These are phyloP conservation scores for Xiphophorus birchmanni DNA, from an alignment of 2,797 vertebrate genomes.

Conservation along the genomic window DNA sequence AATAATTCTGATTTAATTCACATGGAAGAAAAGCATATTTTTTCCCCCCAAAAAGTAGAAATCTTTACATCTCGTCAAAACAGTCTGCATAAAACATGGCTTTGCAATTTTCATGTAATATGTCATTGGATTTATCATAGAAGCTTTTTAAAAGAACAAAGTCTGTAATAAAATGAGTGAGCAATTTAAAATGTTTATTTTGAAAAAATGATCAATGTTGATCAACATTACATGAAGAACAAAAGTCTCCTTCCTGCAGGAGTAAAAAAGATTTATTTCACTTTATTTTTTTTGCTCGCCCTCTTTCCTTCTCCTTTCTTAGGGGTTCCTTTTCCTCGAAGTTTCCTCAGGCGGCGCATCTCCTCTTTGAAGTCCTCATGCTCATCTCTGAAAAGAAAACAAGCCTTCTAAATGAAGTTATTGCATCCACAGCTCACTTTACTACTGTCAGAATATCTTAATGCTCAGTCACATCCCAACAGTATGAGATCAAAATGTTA, in stretches of 20 bases:
- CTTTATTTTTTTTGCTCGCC: constrained; percentile 87
- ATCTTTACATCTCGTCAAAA: not conserved
- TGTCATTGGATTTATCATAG: not conserved
- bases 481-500: not conserved
- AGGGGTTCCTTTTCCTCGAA: constrained; percentile 91
- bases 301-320: constrained; percentile 96
- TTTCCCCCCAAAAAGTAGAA: not conserved
- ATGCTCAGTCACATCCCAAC: not conserved
- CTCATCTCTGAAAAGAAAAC: constrained; percentile 85
- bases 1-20: no score
- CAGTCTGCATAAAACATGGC: not conserved
- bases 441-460: not conserved
- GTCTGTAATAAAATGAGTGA: not conserved
- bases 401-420: not conserved
- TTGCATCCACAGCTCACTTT: not conserved
- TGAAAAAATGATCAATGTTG: no score
- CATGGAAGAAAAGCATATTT: not conserved
- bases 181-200: not conserved
- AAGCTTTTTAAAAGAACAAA: not conserved
- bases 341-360: constrained; percentile 88
- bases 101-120: not conserved
- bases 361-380: constrained; percentile 97
- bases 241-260: not conserved
- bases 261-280: constrained; percentile 53
- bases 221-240: not conserved